These are phyloP conservation scores for Pipistrellus pygmaeus DNA, from an alignment of 2,797 vertebrate genomes.

Conservation along the genomic window DNA sequence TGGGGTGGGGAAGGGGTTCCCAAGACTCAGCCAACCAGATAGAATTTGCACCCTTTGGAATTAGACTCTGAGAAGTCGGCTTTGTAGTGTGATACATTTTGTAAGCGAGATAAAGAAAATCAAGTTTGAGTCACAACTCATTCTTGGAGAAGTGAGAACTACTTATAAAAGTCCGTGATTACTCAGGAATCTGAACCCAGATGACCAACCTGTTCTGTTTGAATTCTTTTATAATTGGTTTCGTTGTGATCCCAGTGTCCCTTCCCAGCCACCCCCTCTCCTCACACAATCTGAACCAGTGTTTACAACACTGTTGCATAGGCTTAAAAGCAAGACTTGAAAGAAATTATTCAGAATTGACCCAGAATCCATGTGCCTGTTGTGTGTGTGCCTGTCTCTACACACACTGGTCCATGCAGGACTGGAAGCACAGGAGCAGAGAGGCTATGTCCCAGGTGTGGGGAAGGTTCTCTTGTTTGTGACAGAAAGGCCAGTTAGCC, in stretches of 20 bases:
- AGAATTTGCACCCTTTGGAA: slow-evolving; percentile 28
- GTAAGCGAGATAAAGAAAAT: slow-evolving; percentile 57
- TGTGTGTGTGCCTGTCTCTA: not conserved
- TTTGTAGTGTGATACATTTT: slow-evolving; percentile 48
- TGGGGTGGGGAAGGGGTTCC: not conserved
- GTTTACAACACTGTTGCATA: not conserved
- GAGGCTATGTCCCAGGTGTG: no score
- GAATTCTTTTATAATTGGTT: slow-evolving; percentile 65
- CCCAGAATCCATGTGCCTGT: not conserved
- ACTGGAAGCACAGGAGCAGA: not conserved
- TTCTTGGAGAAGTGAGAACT: slow-evolving; percentile 65
- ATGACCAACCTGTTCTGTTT: slow-evolving; percentile 63
- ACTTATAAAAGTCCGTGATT: slow-evolving; percentile 72
- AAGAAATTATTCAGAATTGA: slow-evolving; percentile 3
- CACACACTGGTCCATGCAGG: not conserved
- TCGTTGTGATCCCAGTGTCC: not conserved
- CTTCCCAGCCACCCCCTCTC: not conserved
- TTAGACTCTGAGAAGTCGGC: slow-evolving; percentile 13
- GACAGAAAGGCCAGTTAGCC: not conserved
- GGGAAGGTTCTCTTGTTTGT: not conserved
- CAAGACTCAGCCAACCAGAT: slow-evolving; percentile 27
- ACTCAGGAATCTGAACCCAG: slow-evolving; percentile 76
- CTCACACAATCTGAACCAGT: not conserved
- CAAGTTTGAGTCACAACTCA: slow-evolving; percentile 60
- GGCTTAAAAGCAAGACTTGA: slow-evolving; percentile 30